Base-by-base conservation (phyloP, 2,113 vertebrate species). In the Emydura subglobosa region DNA sequence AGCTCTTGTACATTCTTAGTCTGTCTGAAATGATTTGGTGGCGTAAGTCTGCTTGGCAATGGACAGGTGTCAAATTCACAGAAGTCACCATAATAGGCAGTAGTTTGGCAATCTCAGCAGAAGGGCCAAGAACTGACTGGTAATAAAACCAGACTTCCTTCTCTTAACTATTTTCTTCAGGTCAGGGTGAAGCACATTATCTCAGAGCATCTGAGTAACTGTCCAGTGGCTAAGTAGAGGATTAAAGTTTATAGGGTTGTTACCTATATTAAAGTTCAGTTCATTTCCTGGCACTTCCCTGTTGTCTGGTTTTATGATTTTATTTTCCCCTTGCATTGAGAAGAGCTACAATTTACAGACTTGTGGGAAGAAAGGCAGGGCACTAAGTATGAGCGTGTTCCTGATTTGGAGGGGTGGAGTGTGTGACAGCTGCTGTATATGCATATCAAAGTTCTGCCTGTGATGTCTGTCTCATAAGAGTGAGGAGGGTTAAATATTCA, bases 291-390 rank as follows among this genome's bases (percentile, higher is more conserved):
- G 53, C 74, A 34, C 65, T 50, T 21, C 25, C 53, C 53, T 61
- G 10, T 2, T 1, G 0, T 42, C 34, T 6, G 27, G 3, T 12
- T 5, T 6, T 10, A 31, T 10, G 1, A 1, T 61, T 61, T 11
- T 10, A 55, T 61, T 24, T 8, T 50, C 11, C 22, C 8, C 6
- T 21, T 1, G 29, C 79, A 42, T 83, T 82, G 44, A 47, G 3
- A n/a, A 29, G 79, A n/a, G 50, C 14, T 4, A 24, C 29, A 61
- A 31, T 31, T 61, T 31, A 31, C 59, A 72, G 68, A 19, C n/a
- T 39, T 39, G 68, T n/a, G n/a, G 0, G 11, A 17, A 80, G 31
- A 21, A 2, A 1, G 47, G 29, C 34, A 39, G 68, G 19, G 17
- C n/a, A 31, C 29, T 72, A 39, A 14, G 19, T 29, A 29, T 59